A percentile compares a stretch with the other conserved stretches of the same genome.
Evolutionary conservation across 2,888 invertebrate genomes (phyloP).

Genomic region (Andrena trimmerana): DNA sequence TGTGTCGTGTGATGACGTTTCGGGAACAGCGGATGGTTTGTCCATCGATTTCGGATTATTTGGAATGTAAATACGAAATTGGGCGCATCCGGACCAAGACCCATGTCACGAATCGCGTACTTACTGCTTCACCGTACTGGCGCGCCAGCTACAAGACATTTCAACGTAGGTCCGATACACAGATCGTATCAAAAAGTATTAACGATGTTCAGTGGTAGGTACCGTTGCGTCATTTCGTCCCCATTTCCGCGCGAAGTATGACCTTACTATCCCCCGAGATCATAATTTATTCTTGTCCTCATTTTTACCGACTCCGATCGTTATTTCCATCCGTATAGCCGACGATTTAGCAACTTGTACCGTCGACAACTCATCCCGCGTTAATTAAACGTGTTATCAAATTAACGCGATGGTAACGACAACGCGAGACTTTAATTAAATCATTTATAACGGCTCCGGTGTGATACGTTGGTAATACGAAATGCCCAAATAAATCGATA

Average conservation of each 20-base stretch:
- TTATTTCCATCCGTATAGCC: conserved; percentile 15
- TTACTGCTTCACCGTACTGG: not conserved
- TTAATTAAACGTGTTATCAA: conserved; percentile 71
- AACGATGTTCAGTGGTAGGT: not conserved
- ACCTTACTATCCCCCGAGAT: not conserved
- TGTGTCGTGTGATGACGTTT: not conserved
- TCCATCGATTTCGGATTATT: conserved; percentile 13
- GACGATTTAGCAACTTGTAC: conserved; percentile 44
- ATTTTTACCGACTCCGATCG: conserved; percentile 13
- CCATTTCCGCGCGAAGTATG: not conserved
- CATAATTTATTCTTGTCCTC: conserved; percentile 21
- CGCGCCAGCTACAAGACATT: not conserved
- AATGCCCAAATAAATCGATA: conserved; percentile 65
- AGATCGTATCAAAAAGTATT: not conserved
- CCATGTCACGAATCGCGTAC: not conserved
- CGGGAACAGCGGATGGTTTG: not conserved
- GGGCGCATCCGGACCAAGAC: not conserved
- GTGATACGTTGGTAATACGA: conserved; percentile 60
- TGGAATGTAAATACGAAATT: conserved; percentile 6
- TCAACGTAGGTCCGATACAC: not conserved
- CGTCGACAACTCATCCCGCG: conserved; percentile 49
- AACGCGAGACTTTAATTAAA: conserved; percentile 67
- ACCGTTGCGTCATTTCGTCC: conserved; percentile 3
- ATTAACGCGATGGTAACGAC: conserved; percentile 62
- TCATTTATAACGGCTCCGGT: conserved; percentile 60